Percentiles rank a stretch among this genome's conserved stretches.
Conservation (phyloP, 2,113 vertebrate genomes). For the Salvelinus namaycush region DNA sequence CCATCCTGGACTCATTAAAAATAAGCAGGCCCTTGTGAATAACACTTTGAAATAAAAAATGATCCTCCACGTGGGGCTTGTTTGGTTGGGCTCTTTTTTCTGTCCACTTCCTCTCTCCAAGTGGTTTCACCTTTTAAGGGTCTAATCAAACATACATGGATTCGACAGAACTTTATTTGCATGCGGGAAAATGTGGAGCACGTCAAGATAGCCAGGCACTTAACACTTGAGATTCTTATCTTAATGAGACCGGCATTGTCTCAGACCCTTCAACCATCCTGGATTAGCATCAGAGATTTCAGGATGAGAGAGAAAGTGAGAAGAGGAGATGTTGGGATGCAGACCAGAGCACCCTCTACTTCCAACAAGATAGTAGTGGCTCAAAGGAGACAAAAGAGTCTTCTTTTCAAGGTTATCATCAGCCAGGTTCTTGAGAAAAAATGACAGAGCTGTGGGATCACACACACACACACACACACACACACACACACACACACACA, state of each 20-base stretch:
- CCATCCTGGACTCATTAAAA: constrained; percentile 37
- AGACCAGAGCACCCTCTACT: not conserved
- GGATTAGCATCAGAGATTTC: not conserved
- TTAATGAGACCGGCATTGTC: not conserved
- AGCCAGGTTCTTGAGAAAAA: constrained; percentile 16
- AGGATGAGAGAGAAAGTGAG: not conserved
- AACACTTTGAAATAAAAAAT: constrained; percentile 31
- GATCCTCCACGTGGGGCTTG: not conserved
- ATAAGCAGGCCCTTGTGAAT: constrained; percentile 22
- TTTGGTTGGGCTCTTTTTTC: not conserved
- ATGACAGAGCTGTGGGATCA: not conserved
- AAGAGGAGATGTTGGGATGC: not conserved
- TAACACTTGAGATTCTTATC: not conserved
- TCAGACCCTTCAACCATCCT: not conserved
- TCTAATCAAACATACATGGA: not conserved
- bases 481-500: too few species aligned
- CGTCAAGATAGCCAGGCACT: not conserved
- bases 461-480: not conserved
- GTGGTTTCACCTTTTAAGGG: not conserved
- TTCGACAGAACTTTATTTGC: not conserved
- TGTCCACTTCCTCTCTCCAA: not conserved
- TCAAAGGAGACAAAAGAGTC: constrained; percentile 1
- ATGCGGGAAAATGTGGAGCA: not conserved
- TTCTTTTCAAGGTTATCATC: constrained; percentile 27
- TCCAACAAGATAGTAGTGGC: not conserved